Percentiles rank a stretch among this genome's conserved stretches.
These are phyloP conservation scores for Pherbina coryleti DNA, from an alignment of 2,888 invertebrate genomes.

Conservation along the genomic window DNA sequence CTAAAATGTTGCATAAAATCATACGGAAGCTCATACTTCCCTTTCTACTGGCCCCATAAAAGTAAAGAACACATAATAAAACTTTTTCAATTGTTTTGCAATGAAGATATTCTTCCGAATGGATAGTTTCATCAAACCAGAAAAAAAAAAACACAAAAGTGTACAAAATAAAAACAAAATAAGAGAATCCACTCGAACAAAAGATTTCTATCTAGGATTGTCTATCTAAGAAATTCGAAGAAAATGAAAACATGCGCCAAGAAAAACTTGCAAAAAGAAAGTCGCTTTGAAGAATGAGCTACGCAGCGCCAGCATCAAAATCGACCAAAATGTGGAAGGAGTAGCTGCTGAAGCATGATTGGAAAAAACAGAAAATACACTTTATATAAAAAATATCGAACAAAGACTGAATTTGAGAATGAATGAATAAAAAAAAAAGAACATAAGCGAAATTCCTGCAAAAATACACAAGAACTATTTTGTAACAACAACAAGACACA, in stretches of 20 bases:
- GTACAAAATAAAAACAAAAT: background rate
- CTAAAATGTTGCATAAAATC: background rate
- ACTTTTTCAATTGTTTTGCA: conserved; percentile 37
- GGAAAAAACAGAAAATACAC: background rate
- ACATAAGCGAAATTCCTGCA: background rate
- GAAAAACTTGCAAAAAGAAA: background rate
- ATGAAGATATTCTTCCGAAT: conserved; percentile 37
- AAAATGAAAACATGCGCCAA: conserved; percentile 10
- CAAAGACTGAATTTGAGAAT: background rate
- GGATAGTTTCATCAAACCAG: conserved; percentile 22
- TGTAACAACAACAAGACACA: background rate
- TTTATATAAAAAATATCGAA: background rate
- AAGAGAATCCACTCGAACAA: conserved; percentile 19
- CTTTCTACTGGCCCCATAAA: background rate
- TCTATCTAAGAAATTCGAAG: background rate
- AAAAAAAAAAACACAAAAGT: background rate
- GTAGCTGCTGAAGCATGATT: background rate
- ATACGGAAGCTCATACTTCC: too few species aligned
- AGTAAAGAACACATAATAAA: conserved; percentile 7
- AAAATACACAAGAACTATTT: conserved; percentile 39
- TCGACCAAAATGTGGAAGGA: background rate
- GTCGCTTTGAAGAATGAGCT: conserved; percentile 10
- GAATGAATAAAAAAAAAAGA: background rate
- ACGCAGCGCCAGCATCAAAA: background rate
- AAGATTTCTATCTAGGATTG: background rate